Evolutionary conservation across 2,113 vertebrate species (phyloP), one percentile per base, ranked within the genome.

Genomic region (Serinus canaria): DNA sequence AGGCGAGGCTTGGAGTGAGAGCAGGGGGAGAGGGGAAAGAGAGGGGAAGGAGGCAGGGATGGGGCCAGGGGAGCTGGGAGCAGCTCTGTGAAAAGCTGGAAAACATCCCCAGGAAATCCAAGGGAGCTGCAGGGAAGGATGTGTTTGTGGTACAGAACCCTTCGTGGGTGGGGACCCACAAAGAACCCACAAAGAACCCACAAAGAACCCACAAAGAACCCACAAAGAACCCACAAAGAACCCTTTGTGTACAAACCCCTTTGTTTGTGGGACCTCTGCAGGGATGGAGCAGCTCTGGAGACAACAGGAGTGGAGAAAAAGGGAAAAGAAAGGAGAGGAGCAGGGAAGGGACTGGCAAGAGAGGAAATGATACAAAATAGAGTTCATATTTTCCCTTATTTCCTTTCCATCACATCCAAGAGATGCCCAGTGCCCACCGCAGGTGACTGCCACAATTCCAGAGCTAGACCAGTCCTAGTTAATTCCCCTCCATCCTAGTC

Each of bases 331-430:
- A 44, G 35, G 20, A 35, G 53, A 84, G 43, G 28, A 69, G 46
- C 14, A n/a, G 20, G 68, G 62, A 76, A 25, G 39, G 44, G 47
- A 14, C 11, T 4, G 10, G 11, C 1, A 2, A 2, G 6, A 30
- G 49, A 60, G 25, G 35, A n/a, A 76, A 13, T 0, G 0, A 39
- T 1, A 22, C 6, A 72, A 44, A 18, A 17, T 0, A 2, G 2
- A 19, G 55, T 56, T 44, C 0, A 6, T 7, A 22, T 43, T 16
- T 7, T 0, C 12, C 8, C 19, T 46, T 11, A 30, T 52, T 68
- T n/a, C 75, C 37, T 7, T 74, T 50, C 67, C 10, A 0, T 7
- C 31, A 15, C 1, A 2, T 16, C 50, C 83, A 69, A 19, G 64
- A 49, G 15, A 50, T n/a, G 28, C 14, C 4, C 53, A 7, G 5